These are phyloP conservation scores for Zaprionus taronus DNA, from an alignment of 1,140 invertebrate species.

Conservation along the genomic window DNA sequence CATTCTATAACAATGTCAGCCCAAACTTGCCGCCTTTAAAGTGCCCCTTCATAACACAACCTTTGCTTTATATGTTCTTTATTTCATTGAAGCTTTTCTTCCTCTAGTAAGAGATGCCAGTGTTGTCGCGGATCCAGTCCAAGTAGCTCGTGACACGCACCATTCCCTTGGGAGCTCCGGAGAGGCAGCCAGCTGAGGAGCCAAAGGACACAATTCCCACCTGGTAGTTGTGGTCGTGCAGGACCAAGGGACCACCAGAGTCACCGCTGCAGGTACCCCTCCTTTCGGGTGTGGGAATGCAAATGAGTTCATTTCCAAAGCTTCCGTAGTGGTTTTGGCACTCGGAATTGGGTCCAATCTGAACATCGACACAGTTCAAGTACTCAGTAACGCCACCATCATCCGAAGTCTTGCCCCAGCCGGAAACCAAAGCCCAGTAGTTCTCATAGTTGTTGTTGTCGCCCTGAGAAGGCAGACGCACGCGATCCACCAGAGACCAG, in stretches of 20 bases:
- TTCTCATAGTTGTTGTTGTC: conserved; percentile 48
- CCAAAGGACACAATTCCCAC: conserved; percentile 13
- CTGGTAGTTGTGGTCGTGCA: conserved; percentile 76
- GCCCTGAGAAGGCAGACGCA: conserved; percentile 54
- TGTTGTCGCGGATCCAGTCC: conserved; percentile 85
- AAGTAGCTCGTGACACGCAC: conserved; percentile 85
- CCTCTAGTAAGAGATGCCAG: conserved; percentile 52
- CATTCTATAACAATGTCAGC: too few species aligned
- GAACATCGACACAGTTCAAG: conserved; percentile 55
- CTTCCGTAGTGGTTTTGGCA: conserved; percentile 36
- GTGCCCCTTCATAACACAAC: neutral
- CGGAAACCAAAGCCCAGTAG: conserved; percentile 58
- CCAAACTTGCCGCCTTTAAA: too few species aligned
- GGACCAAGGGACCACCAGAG: conserved; percentile 86
- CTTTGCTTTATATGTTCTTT: neutral
- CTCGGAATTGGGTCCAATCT: conserved; percentile 36
- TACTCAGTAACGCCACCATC: conserved; percentile 46
- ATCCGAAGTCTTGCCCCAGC: conserved; percentile 62
- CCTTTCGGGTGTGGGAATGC: conserved; percentile 57
- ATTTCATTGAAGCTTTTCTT: conserved; percentile 11
- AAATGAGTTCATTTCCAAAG: conserved; percentile 56
- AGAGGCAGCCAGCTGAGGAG: conserved; percentile 35
- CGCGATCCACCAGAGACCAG: conserved; percentile 54
- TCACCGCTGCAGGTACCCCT: conserved; percentile 85
- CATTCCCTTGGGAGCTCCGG: conserved; percentile 84